Conservation (phyloP, 2,888 invertebrate genomes). For the Drosophila kanekoi region DNA sequence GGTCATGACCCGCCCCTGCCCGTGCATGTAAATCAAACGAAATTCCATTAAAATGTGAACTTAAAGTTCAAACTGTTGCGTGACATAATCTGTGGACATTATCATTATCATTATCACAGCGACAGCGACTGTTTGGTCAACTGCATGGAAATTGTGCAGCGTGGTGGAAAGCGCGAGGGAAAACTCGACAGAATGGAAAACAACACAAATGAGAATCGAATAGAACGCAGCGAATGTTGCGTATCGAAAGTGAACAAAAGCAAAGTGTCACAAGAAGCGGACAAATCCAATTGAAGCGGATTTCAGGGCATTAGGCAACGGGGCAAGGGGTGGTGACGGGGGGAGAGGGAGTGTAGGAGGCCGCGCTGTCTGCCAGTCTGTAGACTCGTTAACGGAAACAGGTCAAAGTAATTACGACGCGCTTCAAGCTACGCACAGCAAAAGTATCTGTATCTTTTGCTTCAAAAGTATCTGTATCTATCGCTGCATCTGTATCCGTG, state of each 20-base stretch:
- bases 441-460: slow-evolving; percentile 20
- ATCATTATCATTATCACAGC: slow-evolving; percentile 63
- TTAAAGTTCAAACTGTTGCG: slow-evolving; percentile 78
- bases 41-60: slow-evolving; percentile 81
- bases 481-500: slow-evolving; percentile 12
- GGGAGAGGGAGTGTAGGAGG: neutral
- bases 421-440: slow-evolving; percentile 32
- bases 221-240: slow-evolving; percentile 57
- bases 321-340: slow-evolving; percentile 6
- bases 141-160: slow-evolving; percentile 57
- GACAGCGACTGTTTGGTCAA: slow-evolving; percentile 51
- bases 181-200: slow-evolving; percentile 27
- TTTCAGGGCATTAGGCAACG: slow-evolving; percentile 64
- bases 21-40: slow-evolving; percentile 74
- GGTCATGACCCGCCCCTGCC: slow-evolving; percentile 47
- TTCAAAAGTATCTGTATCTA: slow-evolving; percentile 12
- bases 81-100: slow-evolving; percentile 76
- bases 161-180: slow-evolving; percentile 35
- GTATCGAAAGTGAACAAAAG: slow-evolving; percentile 67
- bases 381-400: slow-evolving; percentile 60
- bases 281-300: slow-evolving; percentile 78
- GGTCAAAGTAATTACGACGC: slow-evolving; percentile 79
- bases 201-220: slow-evolving; percentile 28
- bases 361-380: slow-evolving; percentile 21
- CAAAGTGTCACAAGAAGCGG: slow-evolving; percentile 59